Conservation (phyloP, 2,888 invertebrate genomes). For the Leptarthrus brevirostris region DNA sequence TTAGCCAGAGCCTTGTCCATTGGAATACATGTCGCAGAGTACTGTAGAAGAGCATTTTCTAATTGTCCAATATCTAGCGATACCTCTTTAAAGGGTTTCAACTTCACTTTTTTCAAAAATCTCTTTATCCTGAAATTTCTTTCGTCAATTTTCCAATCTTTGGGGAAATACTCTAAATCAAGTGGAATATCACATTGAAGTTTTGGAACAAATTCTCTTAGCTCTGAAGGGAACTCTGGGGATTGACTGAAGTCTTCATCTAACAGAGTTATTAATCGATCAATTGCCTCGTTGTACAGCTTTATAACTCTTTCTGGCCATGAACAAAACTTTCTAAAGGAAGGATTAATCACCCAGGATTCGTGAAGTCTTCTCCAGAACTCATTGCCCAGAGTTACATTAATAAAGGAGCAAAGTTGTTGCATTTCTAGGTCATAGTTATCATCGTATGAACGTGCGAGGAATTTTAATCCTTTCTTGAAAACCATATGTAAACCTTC, state of each 20-base stretch:
- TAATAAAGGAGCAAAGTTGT: constrained; percentile 70
- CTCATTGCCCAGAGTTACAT: constrained; percentile 72
- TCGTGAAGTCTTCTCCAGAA: constrained; percentile 71
- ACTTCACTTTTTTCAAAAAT: constrained; percentile 70
- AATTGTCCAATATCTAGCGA: constrained; percentile 55
- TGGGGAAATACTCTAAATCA: constrained; percentile 76
- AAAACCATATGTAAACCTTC: constrained; percentile 66
- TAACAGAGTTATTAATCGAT: constrained; percentile 72
- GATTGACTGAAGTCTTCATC: constrained; percentile 72
- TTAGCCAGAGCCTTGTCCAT: constrained; percentile 57
- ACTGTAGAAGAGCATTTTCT: constrained; percentile 60
- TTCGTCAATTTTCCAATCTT: constrained; percentile 69
- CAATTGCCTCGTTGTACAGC: constrained; percentile 77
- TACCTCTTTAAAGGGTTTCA: constrained; percentile 61
- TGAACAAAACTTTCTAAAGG: constrained; percentile 63
- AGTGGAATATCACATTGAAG: constrained; percentile 70
- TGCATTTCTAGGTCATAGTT: constrained; percentile 72
- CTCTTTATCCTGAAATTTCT: constrained; percentile 68
- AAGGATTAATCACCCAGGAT: constrained; percentile 58
- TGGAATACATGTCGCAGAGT: constrained; percentile 56
- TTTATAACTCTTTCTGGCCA: constrained; percentile 70
- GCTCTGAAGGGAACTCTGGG: constrained; percentile 75
- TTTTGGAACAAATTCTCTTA: constrained; percentile 70
- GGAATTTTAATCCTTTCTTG: constrained; percentile 69
- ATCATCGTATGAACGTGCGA: constrained; percentile 69